Conservation (phyloP, 2,888 invertebrate genomes). For the Phyllotreta striolata region DNA sequence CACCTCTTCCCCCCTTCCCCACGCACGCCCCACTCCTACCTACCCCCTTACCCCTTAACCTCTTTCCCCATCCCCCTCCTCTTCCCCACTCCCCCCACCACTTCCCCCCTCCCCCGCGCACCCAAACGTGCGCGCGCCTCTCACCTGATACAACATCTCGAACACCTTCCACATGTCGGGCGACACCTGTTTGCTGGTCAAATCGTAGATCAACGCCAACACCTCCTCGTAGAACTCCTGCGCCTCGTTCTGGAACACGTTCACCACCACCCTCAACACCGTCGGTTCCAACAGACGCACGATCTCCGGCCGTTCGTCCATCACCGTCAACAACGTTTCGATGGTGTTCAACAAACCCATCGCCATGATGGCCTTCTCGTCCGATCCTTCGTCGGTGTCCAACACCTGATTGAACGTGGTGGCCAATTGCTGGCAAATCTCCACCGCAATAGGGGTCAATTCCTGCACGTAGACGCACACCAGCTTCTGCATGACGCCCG, state of each 20-base stretch:
- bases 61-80: too few relatives aligned
- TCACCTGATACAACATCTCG: constrained; percentile 82
- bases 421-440: constrained; percentile 93
- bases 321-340: constrained; percentile 91
- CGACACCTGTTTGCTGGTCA: constrained; percentile 88
- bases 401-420: constrained; percentile 78
- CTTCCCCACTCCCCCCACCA: too few relatives aligned
- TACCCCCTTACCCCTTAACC: too few relatives aligned
- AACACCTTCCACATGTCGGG: constrained; percentile 97
- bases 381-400: constrained; percentile 86
- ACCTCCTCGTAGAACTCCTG: constrained; percentile 98
- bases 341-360: constrained; percentile 97
- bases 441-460: constrained; percentile 89
- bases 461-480: constrained; percentile 91
- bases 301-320: constrained; percentile 87
- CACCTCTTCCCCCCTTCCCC: too few relatives aligned
- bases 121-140: too few relatives aligned
- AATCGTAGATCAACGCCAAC: constrained; percentile 88
- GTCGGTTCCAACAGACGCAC: constrained; percentile 90
- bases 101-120: too few relatives aligned
- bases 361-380: constrained; percentile 96
- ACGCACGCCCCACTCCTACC: too few relatives aligned
- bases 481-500: constrained; percentile 91
- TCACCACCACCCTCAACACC: constrained; percentile 88
- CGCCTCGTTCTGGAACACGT: constrained; percentile 77